These are phyloP conservation scores for Botia almorhae DNA, from an alignment of 2,797 vertebrate genomes.

Conservation along the genomic window DNA sequence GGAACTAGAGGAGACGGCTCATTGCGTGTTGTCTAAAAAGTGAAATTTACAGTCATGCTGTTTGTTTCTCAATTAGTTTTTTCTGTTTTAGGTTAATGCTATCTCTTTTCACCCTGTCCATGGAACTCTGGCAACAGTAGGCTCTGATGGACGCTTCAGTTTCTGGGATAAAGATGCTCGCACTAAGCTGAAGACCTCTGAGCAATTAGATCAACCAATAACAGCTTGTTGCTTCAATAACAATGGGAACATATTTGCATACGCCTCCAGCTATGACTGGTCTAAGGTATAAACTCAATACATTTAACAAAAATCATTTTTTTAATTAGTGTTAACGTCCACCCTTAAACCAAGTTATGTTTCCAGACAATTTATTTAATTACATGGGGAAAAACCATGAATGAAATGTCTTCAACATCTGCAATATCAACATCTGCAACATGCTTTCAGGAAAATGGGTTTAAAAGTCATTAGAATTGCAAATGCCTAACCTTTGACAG, in stretches of 20 bases:
- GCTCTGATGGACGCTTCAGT: conserved; percentile 97
- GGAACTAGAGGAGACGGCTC: neutral
- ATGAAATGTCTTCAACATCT: too few relatives aligned
- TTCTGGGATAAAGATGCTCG: conserved; percentile 99
- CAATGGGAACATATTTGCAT: conserved; percentile 98
- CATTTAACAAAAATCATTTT: neutral
- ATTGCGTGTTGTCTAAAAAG: neutral
- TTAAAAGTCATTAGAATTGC: too few relatives aligned
- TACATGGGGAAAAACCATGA: too few relatives aligned
- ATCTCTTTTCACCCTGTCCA: conserved; percentile 98
- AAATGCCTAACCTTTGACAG: too few relatives aligned
- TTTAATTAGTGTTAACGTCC: too few relatives aligned
- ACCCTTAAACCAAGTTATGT: too few relatives aligned
- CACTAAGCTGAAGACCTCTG: conserved; percentile 97
- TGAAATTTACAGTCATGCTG: neutral
- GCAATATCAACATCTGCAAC: too few relatives aligned
- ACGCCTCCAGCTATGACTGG: conserved; percentile 98
- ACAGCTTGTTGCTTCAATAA: conserved; percentile 96
- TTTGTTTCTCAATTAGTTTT: conserved; percentile 1
- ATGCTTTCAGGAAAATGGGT: too few relatives aligned
- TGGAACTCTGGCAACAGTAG: conserved; percentile 94
- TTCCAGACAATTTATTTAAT: too few relatives aligned
- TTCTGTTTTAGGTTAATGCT: conserved; percentile 86
- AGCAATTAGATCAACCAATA: conserved; percentile 95
- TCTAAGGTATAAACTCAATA: conserved; percentile 86